Conservation (phyloP, 2,888 invertebrate species). For the Ectropis crepuscularia region DNA sequence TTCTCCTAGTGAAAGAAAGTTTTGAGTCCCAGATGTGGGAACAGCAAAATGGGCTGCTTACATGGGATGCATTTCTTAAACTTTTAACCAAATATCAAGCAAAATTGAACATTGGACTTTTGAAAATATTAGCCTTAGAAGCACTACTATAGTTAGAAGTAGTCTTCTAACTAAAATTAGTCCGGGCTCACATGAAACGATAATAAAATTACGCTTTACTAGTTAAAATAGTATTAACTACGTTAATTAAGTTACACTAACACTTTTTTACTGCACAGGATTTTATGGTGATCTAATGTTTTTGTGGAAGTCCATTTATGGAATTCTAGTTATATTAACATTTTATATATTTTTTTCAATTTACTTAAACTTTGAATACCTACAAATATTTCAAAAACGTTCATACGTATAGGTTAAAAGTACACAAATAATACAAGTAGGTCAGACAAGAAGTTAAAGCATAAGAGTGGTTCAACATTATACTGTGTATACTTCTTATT, state of each 20-base stretch:
- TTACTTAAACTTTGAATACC: too few relatives aligned
- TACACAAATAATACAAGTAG: too few relatives aligned
- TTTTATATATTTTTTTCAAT: conserved; percentile 1
- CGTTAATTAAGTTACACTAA: conserved; percentile 53
- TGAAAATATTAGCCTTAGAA: conserved; percentile 19
- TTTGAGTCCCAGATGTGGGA: too few relatives aligned
- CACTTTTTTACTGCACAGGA: conserved; percentile 69
- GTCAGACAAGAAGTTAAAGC: too few relatives aligned
- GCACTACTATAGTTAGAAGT: conserved; percentile 29
- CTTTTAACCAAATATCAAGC: not conserved
- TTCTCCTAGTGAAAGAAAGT: too few relatives aligned
- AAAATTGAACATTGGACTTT: conserved; percentile 7
- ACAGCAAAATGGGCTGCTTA: too few relatives aligned
- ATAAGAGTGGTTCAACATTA: too few relatives aligned
- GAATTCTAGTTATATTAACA: not conserved
- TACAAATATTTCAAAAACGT: too few relatives aligned
- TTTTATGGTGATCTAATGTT: conserved; percentile 39
- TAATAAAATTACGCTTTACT: conserved; percentile 80
- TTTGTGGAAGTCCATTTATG: conserved; percentile 32
- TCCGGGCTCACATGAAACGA: conserved; percentile 61
- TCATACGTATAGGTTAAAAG: too few relatives aligned
- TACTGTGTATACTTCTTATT: too few relatives aligned
- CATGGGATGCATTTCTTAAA: too few relatives aligned
- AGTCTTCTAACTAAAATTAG: conserved; percentile 26
- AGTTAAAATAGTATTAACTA: conserved; percentile 58